Conservation (phyloP, 2,113 vertebrate genomes). For the Anoura caudifer region DNA sequence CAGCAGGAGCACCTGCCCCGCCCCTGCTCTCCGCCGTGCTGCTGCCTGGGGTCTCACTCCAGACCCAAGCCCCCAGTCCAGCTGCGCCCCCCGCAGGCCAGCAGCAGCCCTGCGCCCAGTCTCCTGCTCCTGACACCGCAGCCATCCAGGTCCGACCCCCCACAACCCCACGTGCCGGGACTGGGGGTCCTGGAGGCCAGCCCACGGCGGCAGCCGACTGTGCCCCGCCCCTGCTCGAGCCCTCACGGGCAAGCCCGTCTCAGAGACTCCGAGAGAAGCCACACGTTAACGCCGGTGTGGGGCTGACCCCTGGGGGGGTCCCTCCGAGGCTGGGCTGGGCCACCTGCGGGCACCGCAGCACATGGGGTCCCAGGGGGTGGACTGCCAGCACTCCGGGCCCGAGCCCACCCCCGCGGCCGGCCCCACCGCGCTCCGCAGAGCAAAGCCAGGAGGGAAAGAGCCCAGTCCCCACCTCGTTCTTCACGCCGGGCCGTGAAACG, state of each 20-base stretch:
- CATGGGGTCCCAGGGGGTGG: rapidly evolving
- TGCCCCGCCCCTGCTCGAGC: background rate
- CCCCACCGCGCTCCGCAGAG: background rate
- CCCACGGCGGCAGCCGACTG: rapidly evolving
- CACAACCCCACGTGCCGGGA: background rate
- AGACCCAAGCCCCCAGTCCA: rapidly evolving
- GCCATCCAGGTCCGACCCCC: background rate
- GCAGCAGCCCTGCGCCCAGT: rapidly evolving
- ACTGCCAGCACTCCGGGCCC: rapidly evolving
- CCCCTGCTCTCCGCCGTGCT: rapidly evolving
- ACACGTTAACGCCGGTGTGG: rapidly evolving
- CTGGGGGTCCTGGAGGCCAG: background rate
- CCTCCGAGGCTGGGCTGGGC: background rate
- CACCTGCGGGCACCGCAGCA: too few species aligned
- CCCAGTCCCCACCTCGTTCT: background rate
- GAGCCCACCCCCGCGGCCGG: background rate
- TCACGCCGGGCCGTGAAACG: background rate
- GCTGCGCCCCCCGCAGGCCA: background rate
- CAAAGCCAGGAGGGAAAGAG: too few species aligned
- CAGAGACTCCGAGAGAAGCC: background rate
- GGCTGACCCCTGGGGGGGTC: background rate
- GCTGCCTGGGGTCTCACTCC: background rate
- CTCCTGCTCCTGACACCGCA: too few species aligned
- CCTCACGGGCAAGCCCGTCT: background rate
- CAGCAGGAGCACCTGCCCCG: rapidly evolving